Percentiles rank a stretch among this genome's conserved stretches.
These are phyloP conservation scores for Arenicola marina DNA, from an alignment of 2,888 invertebrate genomes.

Conservation along the genomic window DNA sequence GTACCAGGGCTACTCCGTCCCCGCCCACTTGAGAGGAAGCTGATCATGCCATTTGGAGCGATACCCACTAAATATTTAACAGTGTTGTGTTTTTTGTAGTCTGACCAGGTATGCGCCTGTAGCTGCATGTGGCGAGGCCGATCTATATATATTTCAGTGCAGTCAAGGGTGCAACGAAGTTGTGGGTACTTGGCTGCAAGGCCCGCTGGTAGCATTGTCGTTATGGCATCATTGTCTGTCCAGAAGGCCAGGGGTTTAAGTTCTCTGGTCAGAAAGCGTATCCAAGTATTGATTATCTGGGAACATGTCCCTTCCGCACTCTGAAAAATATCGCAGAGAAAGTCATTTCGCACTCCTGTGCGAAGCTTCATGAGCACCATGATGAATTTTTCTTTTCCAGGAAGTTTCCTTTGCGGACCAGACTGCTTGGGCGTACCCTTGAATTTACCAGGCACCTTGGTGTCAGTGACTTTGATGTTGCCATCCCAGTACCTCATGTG, in stretches of 20 bases:
- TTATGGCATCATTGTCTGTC: slow-evolving; percentile 1
- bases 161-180: slow-evolving; percentile 17
- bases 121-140: slow-evolving; percentile 28
- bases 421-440: slow-evolving; percentile 5
- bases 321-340: not conserved
- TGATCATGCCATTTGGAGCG: slow-evolving; percentile 30
- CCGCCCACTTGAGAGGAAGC: slow-evolving; percentile 24
- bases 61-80: slow-evolving; percentile 28
- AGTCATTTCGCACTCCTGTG: slow-evolving; percentile 7
- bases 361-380: slow-evolving; percentile 17
- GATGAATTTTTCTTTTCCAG: slow-evolving; percentile 7
- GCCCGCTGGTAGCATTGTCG: slow-evolving; percentile 1
- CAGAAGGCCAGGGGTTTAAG: slow-evolving; percentile 10
- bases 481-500: slow-evolving; percentile 18
- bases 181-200: slow-evolving; percentile 4
- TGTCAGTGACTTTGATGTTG: not conserved
- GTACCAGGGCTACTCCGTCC: slow-evolving; percentile 30
- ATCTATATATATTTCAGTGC: slow-evolving; percentile 28
- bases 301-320: not conserved
- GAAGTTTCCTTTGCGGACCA: slow-evolving; percentile 14
- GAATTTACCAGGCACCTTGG: not conserved
- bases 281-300: slow-evolving; percentile 12
- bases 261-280: slow-evolving; percentile 8
- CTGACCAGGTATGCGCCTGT: slow-evolving; percentile 29
- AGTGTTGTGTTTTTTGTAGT: slow-evolving; percentile 39